phyloP scores from a whole-genome alignment of 1,140 invertebrate species.

The Drosophila ananassae region DNA sequence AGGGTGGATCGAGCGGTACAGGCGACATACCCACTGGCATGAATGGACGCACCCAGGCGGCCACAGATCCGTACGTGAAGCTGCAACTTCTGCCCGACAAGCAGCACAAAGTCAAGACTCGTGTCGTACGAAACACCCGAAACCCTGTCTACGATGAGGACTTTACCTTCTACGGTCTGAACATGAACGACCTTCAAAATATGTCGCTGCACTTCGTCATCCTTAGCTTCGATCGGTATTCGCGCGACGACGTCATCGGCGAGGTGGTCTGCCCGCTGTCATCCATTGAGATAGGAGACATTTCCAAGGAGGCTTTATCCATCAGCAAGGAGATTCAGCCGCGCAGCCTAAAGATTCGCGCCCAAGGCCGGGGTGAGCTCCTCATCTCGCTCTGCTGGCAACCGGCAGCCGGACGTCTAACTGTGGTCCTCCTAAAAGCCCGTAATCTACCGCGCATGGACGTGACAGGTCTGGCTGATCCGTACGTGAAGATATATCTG shows the following conservation, averaged over 20 bases:
- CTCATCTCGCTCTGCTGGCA: conserved; percentile 97
- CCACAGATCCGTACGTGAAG: conserved; percentile 96
- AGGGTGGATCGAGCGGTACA: conserved; percentile 86
- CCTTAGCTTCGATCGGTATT: conserved; percentile 98
- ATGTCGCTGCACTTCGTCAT: conserved; percentile 97
- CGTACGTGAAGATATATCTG: conserved; percentile 98
- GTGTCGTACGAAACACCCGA: conserved; percentile 95
- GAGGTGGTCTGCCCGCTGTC: conserved; percentile 96
- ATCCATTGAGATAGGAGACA: conserved; percentile 90
- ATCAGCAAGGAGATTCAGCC: conserved; percentile 94
- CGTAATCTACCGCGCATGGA: conserved; percentile 98
- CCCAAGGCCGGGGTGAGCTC: conserved; percentile 94
- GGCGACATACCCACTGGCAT: conserved; percentile 77
- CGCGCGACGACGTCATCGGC: conserved; percentile 98
- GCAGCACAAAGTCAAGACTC: conserved; percentile 97
- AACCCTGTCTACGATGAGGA: conserved; percentile 98
- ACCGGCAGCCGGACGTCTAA: conserved; percentile 93
- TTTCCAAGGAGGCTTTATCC: conserved; percentile 90
- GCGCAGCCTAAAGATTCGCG: conserved; percentile 93
- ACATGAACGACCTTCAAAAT: conserved; percentile 91
- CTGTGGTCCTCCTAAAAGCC: conserved; percentile 96
- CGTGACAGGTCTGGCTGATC: conserved; percentile 96
- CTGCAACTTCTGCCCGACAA: conserved; percentile 96
- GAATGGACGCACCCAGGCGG: conserved; percentile 84
- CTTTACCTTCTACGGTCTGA: conserved; percentile 97